Base-by-base conservation (phyloP, 2,888 invertebrate genomes). In the Tillus elongatus region DNA sequence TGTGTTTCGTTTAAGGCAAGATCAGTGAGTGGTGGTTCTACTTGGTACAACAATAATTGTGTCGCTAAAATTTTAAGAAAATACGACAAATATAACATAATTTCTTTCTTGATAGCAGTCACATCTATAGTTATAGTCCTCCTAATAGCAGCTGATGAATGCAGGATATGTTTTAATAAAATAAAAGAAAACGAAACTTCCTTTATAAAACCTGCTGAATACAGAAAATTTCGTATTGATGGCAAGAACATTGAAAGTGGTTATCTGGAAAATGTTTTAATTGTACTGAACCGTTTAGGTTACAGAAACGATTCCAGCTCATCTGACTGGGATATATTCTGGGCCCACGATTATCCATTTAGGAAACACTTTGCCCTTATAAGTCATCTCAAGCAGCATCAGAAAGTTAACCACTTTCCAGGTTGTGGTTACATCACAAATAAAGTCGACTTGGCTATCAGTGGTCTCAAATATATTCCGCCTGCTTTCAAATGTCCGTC, bases 331-430 rank as follows among this genome's bases (percentile, higher is more conserved):
- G 79, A 83, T 58, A 69, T 96, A 0, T 65, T 96, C 6, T 97
- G 97, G 96, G 81, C 92, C 0, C 91, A 95, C 61, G 89, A 91
- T 53, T 95, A 89, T 60, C 95, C 95, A 0, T 95, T 92, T 54
- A 62, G 72, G 36, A 62, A 59, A 0, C 58, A 85, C 6, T 70
- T 70, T 35, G 47, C 64, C 2, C 55, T 64, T 30, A 54, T 86
- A 16, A 72, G 69, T 39, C 70, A 70, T 42, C 63, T 92, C 6
- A 73, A 77, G 48, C 66, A 75, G 0, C 70, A 84, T 58, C 91
- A 93, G 60, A 79, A 72, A 61, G 81, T 96, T 0, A 97, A 97
- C 59, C 93, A 96, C 59, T 84, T 92, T 52, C 96, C 96, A 0
- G 96, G 95, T 0, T 87, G 86, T 29, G 95, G 95, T 0, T 91